A percentile compares a stretch with the other conserved stretches of the same genome.
phyloP scores from a whole-genome alignment of 2,888 invertebrate species.

The Polymixis lichenea region DNA sequence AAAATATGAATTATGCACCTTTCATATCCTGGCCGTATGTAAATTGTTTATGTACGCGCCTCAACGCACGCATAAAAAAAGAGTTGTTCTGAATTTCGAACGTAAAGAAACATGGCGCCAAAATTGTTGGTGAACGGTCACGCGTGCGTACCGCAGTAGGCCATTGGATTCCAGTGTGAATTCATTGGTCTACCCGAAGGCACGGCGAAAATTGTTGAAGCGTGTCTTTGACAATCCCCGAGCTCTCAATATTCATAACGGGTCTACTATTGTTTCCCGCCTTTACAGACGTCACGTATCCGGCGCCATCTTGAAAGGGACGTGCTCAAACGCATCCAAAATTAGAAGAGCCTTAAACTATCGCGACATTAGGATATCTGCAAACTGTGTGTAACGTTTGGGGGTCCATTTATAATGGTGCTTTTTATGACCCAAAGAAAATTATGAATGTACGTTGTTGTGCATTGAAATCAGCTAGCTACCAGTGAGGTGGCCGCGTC shows the following conservation, averaged over 20 bases:
- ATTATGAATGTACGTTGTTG: slow-evolving; percentile 83
- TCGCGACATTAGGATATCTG: slow-evolving; percentile 62
- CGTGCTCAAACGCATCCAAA: slow-evolving; percentile 83
- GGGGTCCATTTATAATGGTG: slow-evolving; percentile 76
- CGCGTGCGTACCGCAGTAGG: slow-evolving; percentile 77
- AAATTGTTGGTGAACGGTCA: slow-evolving; percentile 64
- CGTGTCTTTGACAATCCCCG: slow-evolving; percentile 80
- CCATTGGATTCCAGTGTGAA: slow-evolving; percentile 75
- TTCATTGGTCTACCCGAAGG: slow-evolving; percentile 73
- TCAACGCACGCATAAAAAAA: slow-evolving; percentile 65
- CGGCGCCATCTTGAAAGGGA: slow-evolving; percentile 87
- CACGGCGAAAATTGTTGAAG: slow-evolving; percentile 81
- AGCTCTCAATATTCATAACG: slow-evolving; percentile 88
- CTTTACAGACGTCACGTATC: slow-evolving; percentile 86
- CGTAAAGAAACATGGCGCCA: slow-evolving; percentile 75
- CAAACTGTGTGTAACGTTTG: slow-evolving; percentile 65
- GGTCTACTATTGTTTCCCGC: slow-evolving; percentile 85
- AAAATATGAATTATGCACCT: slow-evolving; percentile 31
- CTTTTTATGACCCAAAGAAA: slow-evolving; percentile 86
- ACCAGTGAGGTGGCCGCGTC: slow-evolving; percentile 73
- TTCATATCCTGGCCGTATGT: slow-evolving; percentile 56
- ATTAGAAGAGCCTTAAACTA: slow-evolving; percentile 74
- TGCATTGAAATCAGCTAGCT: slow-evolving; percentile 81
- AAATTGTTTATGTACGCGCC: slow-evolving; percentile 46
- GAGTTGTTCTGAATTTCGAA: slow-evolving; percentile 75